Percentiles rank a stretch among this genome's conserved stretches.
phyloP scores from a whole-genome alignment of 2,888 invertebrate genomes.

The Hirtodrosophila confusa region DNA sequence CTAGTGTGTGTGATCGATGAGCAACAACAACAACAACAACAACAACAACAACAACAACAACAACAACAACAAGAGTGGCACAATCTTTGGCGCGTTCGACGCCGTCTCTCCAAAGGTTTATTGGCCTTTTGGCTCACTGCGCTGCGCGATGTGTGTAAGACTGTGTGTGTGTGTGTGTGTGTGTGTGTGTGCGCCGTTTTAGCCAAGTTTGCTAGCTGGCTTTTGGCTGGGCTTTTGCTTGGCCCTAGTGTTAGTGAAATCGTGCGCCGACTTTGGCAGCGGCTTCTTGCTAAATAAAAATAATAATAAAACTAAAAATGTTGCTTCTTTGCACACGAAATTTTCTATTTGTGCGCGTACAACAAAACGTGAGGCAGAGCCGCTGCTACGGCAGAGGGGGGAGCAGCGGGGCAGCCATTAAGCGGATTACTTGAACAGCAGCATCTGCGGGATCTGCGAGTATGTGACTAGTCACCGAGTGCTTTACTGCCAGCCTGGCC shows the following conservation, averaged over 20 bases:
- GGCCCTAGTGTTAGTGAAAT: slow-evolving; percentile 65
- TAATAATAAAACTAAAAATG: no score
- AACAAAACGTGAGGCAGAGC: slow-evolving; percentile 33
- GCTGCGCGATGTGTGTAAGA: slow-evolving; percentile 9
- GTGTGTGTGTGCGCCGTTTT: slow-evolving; percentile 66
- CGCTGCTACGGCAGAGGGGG: not conserved
- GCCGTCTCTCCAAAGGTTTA: slow-evolving; percentile 65
- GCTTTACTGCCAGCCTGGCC: slow-evolving; percentile 18
- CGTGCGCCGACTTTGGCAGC: slow-evolving; percentile 32
- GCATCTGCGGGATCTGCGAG: slow-evolving; percentile 33
- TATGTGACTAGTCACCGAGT: slow-evolving; percentile 33
- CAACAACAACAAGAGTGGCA: slow-evolving; percentile 44
- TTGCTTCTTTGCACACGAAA: slow-evolving; percentile 58
- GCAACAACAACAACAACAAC: slow-evolving; percentile 50
- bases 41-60: no score
- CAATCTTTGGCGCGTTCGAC: slow-evolving; percentile 48
- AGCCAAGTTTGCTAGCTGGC: slow-evolving; percentile 44
- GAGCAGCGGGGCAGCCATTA: slow-evolving; percentile 41
- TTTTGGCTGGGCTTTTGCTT: slow-evolving; percentile 39
- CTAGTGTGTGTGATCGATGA: slow-evolving; percentile 67
- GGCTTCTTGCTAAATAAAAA: slow-evolving; percentile 61
- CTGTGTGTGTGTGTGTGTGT: slow-evolving; percentile 32
- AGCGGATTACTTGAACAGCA: slow-evolving; percentile 62
- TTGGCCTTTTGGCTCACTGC: slow-evolving; percentile 72
- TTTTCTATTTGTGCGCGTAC: slow-evolving; percentile 70